Evolutionary conservation across 2,888 invertebrate species (phyloP), one percentile per base, ranked within the genome.

Genomic region (Conops quadrifasciatus): DNA sequence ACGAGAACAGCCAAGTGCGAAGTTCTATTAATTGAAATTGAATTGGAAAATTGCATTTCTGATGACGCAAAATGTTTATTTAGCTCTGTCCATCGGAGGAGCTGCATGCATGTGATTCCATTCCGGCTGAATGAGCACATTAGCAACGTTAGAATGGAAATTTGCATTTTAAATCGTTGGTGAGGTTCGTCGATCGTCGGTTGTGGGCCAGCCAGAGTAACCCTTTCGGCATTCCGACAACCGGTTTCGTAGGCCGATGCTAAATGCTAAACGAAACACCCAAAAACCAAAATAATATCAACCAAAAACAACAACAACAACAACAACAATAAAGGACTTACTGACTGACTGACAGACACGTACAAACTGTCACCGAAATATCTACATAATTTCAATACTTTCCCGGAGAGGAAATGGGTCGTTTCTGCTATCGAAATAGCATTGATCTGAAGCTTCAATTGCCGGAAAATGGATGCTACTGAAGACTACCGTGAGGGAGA

Each of bases 11-110:
- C 60, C 68, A 62, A 51, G 62, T 62, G 68, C 60, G 51, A 47
- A 71, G 62, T 71, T 73, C 79, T 79, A 82, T 83, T 82, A 83
- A 82, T 82, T 83, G 82, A 82, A 83, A 81, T 81, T 77, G 78
- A 82, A 82, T 82, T 82, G 81, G 79, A 74, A 73, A 75, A 65
- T 71, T 36, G 64, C 65, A 73, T 78, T 81, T 80, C 80, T 76
- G 63, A 63, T 64, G 28, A 64, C 64, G 47, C 24, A 64, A 62
- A 60, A 62, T 60, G 60, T 68, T 67, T 67, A 59, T 47, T 62
- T 45, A 24, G 30, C 47, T 24, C 36, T 28, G 47, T 66, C 66
- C 58, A 58, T 58, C 28, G 2, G 58, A 28, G 28, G 36, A 36
- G 9, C 36, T 24, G 11, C 7, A 21, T 45, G 63, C 13, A 15